Evolutionary conservation across 2,797 vertebrate species (phyloP).

Genomic region (Danio aesculapii): DNA sequence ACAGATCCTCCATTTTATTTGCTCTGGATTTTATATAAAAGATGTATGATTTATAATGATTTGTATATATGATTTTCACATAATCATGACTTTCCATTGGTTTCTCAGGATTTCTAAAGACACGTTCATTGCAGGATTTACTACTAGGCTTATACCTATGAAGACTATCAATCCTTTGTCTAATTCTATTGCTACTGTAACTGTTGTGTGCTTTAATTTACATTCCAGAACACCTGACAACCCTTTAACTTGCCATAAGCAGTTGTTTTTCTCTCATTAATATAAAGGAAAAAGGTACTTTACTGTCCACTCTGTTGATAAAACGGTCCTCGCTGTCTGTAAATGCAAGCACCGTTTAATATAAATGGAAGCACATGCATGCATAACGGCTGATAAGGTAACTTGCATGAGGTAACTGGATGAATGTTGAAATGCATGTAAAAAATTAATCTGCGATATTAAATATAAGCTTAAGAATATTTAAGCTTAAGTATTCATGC

Average conservation of each 20-base stretch:
- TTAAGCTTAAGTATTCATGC: conserved; percentile 1
- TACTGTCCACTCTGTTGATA: neutral
- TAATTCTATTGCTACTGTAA: neutral
- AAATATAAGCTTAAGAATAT: neutral
- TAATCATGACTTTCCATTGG: neutral
- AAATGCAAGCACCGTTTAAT: neutral
- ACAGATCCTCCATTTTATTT: neutral
- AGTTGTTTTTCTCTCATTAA: neutral
- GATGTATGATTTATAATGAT: no score
- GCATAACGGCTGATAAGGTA: conserved; percentile 16
- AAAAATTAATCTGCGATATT: neutral
- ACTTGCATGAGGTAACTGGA: conserved; percentile 1
- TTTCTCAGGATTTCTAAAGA: neutral
- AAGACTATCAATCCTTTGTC: neutral
- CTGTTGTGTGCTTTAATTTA: neutral
- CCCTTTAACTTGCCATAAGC: neutral
- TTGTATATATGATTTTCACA: no score
- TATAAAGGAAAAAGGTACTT: neutral
- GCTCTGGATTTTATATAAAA: neutral
- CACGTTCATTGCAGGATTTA: no score
- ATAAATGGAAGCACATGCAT: conserved; percentile 1
- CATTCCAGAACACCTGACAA: neutral
- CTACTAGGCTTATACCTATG: no score
- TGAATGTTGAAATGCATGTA: conserved; percentile 14
- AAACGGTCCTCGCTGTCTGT: neutral